Conservation (phyloP, 2,113 vertebrate genomes). For the Toxostoma redivivum region DNA sequence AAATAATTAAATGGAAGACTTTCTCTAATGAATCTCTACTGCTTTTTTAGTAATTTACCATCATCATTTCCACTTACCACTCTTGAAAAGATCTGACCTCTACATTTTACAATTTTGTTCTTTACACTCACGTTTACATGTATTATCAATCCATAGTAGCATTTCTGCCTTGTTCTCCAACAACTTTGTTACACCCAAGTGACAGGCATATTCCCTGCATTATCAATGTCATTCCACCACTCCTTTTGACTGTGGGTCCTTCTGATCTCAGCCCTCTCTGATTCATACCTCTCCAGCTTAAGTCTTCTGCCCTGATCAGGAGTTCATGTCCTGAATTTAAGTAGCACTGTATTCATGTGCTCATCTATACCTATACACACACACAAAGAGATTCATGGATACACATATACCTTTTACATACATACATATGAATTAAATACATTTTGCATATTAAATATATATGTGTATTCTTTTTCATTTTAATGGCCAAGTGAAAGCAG, state of each 20-base stretch:
- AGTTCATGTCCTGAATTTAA: background rate
- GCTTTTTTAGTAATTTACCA: background rate
- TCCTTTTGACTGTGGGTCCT: background rate
- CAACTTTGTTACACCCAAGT: background rate
- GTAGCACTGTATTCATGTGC: background rate
- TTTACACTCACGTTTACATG: fast-evolving
- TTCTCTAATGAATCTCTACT: background rate
- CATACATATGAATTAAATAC: background rate
- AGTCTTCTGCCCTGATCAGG: background rate
- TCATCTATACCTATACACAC: fast-evolving
- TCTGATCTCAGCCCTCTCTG: background rate
- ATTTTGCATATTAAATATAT: background rate
- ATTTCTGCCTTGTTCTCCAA: background rate
- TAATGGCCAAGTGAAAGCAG: background rate
- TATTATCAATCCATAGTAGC: background rate
- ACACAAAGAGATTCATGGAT: fast-evolving
- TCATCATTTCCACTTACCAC: background rate
- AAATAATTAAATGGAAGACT: background rate
- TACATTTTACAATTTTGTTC: background rate
- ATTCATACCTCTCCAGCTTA: background rate
- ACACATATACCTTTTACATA: background rate
- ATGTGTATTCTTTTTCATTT: background rate
- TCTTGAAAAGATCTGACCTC: background rate
- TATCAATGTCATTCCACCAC: background rate
- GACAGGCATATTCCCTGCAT: background rate